Conservation (phyloP, 2,113 vertebrate species). For the Carassius carassius region DNA sequence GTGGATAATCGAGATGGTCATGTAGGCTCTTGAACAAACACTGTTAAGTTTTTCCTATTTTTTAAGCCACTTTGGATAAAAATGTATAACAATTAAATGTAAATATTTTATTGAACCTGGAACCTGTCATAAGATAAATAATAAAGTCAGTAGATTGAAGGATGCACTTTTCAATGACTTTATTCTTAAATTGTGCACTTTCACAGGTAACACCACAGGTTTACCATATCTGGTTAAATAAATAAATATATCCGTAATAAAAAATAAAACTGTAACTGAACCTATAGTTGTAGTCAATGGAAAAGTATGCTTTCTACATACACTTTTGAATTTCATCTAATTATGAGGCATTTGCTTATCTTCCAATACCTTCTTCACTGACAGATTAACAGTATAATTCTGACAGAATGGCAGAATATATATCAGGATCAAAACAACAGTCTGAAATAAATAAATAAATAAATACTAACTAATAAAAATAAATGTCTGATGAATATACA, state of each 20-base stretch:
- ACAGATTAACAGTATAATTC: not conserved
- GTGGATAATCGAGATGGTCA: not conserved
- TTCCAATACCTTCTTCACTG: not conserved
- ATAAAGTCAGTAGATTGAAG: not conserved
- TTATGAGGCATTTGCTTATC: not conserved
- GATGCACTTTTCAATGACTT: constrained; percentile 50
- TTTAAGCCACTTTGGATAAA: not conserved
- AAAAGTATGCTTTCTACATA: not conserved
- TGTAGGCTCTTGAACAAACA: not conserved
- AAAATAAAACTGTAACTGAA: constrained; percentile 63
- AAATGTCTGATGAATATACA: constrained; percentile 55
- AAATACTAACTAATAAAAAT: constrained; percentile 60
- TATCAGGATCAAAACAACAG: not conserved
- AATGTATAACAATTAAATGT: not conserved
- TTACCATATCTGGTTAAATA: constrained; percentile 57
- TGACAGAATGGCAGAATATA: not conserved
- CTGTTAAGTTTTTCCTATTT: not conserved
- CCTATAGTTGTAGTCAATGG: constrained; percentile 6
- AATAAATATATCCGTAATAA: constrained; percentile 61
- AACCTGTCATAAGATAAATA: not conserved
- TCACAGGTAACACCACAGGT: constrained; percentile 72
- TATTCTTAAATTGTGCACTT: constrained; percentile 67
- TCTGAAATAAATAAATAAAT: constrained; percentile 36
- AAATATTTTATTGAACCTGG: not conserved
- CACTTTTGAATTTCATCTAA: not conserved